These are phyloP conservation scores for Eulimnadia texana DNA, from an alignment of 1,140 invertebrate genomes.

Conservation along the genomic window DNA sequence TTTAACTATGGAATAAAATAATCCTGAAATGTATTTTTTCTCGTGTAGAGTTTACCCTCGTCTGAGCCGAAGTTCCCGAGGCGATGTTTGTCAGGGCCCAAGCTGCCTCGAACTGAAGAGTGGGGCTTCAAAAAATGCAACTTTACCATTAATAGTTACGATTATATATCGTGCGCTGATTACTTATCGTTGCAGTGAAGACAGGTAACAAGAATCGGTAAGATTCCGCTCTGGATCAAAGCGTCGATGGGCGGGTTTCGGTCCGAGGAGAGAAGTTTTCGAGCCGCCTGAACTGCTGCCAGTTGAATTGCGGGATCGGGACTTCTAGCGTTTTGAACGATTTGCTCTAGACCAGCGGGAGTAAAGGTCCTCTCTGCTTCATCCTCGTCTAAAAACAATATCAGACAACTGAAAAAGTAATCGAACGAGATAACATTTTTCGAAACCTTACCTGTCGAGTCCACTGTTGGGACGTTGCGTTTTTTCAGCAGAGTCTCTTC, in stretches of 20 bases:
- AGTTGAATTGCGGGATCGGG: constrained; percentile 56
- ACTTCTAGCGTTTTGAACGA: constrained; percentile 55
- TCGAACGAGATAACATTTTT: not conserved
- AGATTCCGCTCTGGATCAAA: constrained; percentile 79
- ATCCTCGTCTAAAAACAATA: constrained; percentile 18
- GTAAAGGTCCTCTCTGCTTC: constrained; percentile 43
- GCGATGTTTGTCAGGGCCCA: constrained; percentile 99
- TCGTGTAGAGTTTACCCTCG: constrained; percentile 49
- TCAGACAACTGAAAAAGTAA: constrained; percentile 4
- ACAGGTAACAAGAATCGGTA: constrained; percentile 85
- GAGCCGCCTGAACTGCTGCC: constrained; percentile 65
- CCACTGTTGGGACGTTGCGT: constrained; percentile 74
- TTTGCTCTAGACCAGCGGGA: constrained; percentile 44
- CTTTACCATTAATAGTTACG: not conserved
- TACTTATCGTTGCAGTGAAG: constrained; percentile 64
- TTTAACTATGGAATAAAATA: no score
- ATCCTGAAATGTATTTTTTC: no score
- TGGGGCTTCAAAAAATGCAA: constrained; percentile 44
- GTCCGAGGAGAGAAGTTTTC: constrained; percentile 91
- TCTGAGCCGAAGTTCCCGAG: constrained; percentile 89
- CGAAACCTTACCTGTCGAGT: constrained; percentile 46
- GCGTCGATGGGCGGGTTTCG: constrained; percentile 98
- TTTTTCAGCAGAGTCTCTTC: constrained; percentile 91
- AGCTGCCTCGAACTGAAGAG: constrained; percentile 94
- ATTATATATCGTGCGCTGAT: constrained; percentile 18